These are phyloP conservation scores for Thyatira batis DNA, from an alignment of 2,888 invertebrate genomes.

Conservation along the genomic window DNA sequence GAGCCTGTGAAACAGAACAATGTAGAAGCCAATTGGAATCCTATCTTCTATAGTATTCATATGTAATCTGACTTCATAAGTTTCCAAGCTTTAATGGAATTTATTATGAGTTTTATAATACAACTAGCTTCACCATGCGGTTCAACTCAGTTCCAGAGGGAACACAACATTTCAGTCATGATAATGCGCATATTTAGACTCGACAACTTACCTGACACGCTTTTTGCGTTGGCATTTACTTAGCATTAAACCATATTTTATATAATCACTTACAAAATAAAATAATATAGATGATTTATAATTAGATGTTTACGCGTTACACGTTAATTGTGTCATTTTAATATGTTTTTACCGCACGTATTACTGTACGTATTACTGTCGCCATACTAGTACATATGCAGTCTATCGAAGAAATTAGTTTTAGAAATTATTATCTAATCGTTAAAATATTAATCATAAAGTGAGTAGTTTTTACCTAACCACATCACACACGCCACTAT, in stretches of 20 bases:
- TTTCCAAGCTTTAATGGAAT: neutral
- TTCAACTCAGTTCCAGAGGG: neutral
- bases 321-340: too few relatives aligned
- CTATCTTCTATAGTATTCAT: neutral
- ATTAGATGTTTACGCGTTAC: too few relatives aligned
- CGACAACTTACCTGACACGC: neutral
- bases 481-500: conserved; percentile 7
- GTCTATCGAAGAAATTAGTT: neutral
- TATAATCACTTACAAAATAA: too few relatives aligned
- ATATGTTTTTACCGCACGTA: too few relatives aligned
- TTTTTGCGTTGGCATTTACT: too few relatives aligned
- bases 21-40: neutral
- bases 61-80: neutral
- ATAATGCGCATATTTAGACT: neutral
- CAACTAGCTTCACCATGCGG: neutral
- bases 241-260: too few relatives aligned
- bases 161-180: neutral
- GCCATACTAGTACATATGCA: too few relatives aligned
- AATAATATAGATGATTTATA: too few relatives aligned
- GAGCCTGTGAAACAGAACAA: neutral
- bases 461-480: neutral
- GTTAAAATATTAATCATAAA: neutral
- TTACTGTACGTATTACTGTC: too few relatives aligned
- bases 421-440: neutral
- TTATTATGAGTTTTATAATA: neutral